Evolutionary conservation across 2,888 invertebrate species (phyloP).

Genomic region (Margaritifera margaritifera): DNA sequence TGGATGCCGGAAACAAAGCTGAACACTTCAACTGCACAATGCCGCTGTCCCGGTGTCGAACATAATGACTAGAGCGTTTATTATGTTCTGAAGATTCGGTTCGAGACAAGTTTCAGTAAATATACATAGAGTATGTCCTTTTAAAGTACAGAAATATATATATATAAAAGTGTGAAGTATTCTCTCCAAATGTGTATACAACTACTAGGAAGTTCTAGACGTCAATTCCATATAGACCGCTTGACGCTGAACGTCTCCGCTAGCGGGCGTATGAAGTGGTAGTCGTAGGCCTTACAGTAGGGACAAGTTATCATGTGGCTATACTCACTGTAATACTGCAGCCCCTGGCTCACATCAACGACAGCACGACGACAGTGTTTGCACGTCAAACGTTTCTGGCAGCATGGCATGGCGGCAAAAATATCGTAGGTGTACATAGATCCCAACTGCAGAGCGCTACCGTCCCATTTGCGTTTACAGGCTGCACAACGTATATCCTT

Average conservation of each 20-base stretch:
- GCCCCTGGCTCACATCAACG: slow-evolving; percentile 85
- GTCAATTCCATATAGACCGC: slow-evolving; percentile 58
- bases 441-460: slow-evolving; percentile 92
- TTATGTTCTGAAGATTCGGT: too few species aligned
- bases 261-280: slow-evolving; percentile 95
- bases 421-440: slow-evolving; percentile 99
- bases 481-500: slow-evolving; percentile 70
- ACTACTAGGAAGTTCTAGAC: slow-evolving; percentile 13
- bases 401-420: slow-evolving; percentile 97
- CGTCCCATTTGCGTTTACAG: slow-evolving; percentile 76
- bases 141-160: too few species aligned
- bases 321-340: slow-evolving; percentile 96
- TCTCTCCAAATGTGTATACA: too few species aligned
- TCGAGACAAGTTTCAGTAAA: too few species aligned
- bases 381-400: slow-evolving; percentile 93
- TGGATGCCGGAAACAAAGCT: too few species aligned
- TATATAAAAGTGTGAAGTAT: background rate
- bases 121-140: too few species aligned
- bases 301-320: slow-evolving; percentile 88
- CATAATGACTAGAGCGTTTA: too few species aligned
- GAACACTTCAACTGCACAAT: too few species aligned
- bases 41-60: too few species aligned
- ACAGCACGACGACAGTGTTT: slow-evolving; percentile 92
- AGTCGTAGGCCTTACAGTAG: slow-evolving; percentile 90
- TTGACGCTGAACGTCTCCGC: slow-evolving; percentile 59